A percentile compares a stretch with the other conserved stretches of the same genome.
Evolutionary conservation across 2,797 vertebrate species (phyloP).

Genomic region (Crocidura indochinensis): DNA sequence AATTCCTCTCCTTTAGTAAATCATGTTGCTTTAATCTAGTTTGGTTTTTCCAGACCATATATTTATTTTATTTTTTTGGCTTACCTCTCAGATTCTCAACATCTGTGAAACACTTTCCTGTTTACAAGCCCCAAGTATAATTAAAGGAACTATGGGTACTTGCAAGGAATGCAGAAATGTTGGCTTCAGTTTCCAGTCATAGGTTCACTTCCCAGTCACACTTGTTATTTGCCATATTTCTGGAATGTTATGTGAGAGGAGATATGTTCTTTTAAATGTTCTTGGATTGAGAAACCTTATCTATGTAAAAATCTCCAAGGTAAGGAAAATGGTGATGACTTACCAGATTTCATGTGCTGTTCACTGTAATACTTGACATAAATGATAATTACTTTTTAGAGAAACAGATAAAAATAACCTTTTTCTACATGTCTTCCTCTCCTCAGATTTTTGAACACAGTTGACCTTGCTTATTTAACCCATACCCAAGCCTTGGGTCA

Average conservation of each 20-base stretch:
- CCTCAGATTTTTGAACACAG: not conserved
- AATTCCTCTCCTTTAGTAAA: conserved; percentile 59
- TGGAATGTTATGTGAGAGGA: conserved; percentile 72
- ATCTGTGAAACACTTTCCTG: conserved; percentile 83
- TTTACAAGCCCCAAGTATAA: conserved; percentile 78
- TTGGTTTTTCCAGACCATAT: conserved; percentile 55
- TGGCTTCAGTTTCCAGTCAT: conserved; percentile 77
- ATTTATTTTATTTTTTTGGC: conserved; percentile 79
- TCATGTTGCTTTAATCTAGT: conserved; percentile 65
- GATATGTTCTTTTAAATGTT: conserved; percentile 60
- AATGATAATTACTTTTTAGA: conserved; percentile 37
- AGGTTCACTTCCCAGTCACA: conserved; percentile 81
- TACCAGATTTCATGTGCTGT: not conserved
- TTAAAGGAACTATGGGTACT: conserved; percentile 83
- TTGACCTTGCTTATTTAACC: not conserved
- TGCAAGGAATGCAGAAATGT: conserved; percentile 82
- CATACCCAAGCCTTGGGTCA: not conserved
- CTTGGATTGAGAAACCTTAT: conserved; percentile 67
- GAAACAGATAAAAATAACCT: not conserved
- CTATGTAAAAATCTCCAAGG: conserved; percentile 73
- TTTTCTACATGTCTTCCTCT: not conserved
- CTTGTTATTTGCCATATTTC: conserved; percentile 76
- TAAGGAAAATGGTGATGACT: conserved; percentile 44
- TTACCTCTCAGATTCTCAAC: conserved; percentile 77
- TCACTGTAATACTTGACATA: not conserved